Evolutionary conservation across 1,140 invertebrate species (phyloP), one percentile per base, ranked within the genome.

Genomic region (Gonatopus flavifemur): DNA sequence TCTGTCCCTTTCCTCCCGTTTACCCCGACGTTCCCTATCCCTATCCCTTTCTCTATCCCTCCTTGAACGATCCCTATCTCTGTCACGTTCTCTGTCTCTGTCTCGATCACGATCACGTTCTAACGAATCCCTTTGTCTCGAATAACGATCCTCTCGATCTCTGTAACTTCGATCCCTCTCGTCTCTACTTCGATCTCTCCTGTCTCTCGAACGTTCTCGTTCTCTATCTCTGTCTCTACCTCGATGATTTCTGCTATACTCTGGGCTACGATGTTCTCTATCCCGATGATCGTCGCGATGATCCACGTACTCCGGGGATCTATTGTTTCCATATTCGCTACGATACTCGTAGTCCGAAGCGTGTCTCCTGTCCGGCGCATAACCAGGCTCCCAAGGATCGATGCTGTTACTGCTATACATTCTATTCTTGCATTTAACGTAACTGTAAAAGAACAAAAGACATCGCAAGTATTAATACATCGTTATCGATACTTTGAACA

Each of bases 381-480:
- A 77, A 16, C 75, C 74, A 33, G 74, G 71, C 20, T 77, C 74
- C 74, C 75, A 77, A 0, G 74, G 75, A 33, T 78, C 75, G 30
- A 78, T 75, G 28, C 64, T 74, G 32, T 54, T 61, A 13, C 54
- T 62, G 49, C 64, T 66, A 49, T 74, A 76, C 71, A 76, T 74
- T n/a, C n/a, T n/a, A n/a, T n/a, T n/a, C n/a, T n/a, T n/a, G n/a
- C n/a, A n/a, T n/a, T n/a, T n/a, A n/a, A n/a, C n/a, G n/a, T n/a
- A n/a, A n/a, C n/a, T n/a, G n/a, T n/a, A n/a, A n/a, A n/a, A n/a
- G n/a, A n/a, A n/a, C n/a, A n/a, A n/a, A n/a, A n/a, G n/a, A n/a
- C n/a, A n/a, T n/a, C n/a, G n/a, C n/a, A n/a, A n/a, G n/a, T n/a
- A n/a, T n/a, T n/a, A n/a, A n/a, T n/a, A n/a, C n/a, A n/a, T n/a